Conservation (phyloP, 1,140 invertebrate genomes). For the Elymnias hypermnestra region DNA sequence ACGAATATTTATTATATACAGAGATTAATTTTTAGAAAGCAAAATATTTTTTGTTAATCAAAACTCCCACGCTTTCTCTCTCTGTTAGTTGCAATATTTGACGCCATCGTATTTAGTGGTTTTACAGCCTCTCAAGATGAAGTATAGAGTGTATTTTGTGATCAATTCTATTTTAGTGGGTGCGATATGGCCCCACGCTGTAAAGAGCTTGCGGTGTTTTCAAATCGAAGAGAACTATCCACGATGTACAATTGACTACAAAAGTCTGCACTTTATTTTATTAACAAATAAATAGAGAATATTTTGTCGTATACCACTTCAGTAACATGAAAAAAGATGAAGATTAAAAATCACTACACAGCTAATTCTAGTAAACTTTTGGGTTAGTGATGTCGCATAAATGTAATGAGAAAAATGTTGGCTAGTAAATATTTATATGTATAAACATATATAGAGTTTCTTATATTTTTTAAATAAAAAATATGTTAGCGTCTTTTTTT, state of each 20-base stretch:
- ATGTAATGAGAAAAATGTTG: too few relatives aligned
- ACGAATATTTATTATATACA: too few relatives aligned
- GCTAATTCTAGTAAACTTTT: too few relatives aligned
- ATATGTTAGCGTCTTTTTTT: too few relatives aligned
- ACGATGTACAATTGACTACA: conserved; percentile 6
- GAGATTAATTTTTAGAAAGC: conserved; percentile 2
- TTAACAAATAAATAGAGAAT: neutral
- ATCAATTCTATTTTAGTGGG: conserved; percentile 10
- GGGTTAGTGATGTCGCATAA: too few relatives aligned
- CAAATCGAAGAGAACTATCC: conserved; percentile 45
- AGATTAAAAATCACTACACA: too few relatives aligned
- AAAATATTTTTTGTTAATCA: conserved; percentile 1
- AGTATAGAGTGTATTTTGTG: conserved; percentile 8
- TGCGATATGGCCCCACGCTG: conserved; percentile 11
- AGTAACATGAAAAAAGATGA: too few relatives aligned
- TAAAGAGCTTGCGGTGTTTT: conserved; percentile 43
- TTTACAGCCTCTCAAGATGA: conserved; percentile 1
- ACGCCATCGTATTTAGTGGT: conserved; percentile 1
- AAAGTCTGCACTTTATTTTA: neutral
- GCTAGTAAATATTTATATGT: too few relatives aligned
- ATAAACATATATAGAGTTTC: too few relatives aligned
- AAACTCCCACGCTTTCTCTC: conserved; percentile 10
- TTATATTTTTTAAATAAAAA: too few relatives aligned
- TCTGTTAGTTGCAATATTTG: conserved; percentile 4
- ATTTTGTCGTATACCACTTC: too few relatives aligned